Conservation (phyloP, 30 jellyfish, hydroid and myxozoan species). For the Aurelia aurita region DNA sequence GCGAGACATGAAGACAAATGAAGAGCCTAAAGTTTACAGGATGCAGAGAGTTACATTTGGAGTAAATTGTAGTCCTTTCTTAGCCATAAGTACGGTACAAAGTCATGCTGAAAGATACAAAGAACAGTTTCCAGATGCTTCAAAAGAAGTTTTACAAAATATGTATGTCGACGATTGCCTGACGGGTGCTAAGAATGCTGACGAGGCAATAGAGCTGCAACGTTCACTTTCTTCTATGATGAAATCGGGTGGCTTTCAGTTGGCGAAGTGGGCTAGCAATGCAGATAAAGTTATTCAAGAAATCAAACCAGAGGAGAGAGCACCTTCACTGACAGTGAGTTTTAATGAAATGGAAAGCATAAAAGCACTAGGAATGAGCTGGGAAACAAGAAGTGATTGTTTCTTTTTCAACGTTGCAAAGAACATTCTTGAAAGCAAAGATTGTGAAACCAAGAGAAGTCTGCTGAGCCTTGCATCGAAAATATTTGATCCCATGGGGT, state of each 20-base stretch:
- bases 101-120: too few species aligned
- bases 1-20: conserved; percentile 20
- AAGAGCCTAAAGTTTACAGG: not conserved
- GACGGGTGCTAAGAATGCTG: conserved; percentile 20
- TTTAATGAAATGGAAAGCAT: not conserved
- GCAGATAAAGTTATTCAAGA: not conserved
- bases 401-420: not conserved
- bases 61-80: conserved; percentile 31
- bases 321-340: not conserved
- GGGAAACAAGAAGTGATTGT: conserved; percentile 9
- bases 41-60: not conserved
- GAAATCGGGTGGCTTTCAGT: conserved; percentile 2
- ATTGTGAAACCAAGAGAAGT: not conserved
- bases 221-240: not conserved
- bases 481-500: conserved; percentile 38
- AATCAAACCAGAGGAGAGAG: not conserved
- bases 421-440: not conserved
- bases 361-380: conserved; percentile 6
- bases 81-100: too few species aligned
- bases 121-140: conserved; percentile 20
- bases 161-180: conserved; percentile 32
- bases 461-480: conserved; percentile 28
- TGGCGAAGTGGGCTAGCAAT: conserved; percentile 4
- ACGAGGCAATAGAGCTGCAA: conserved; percentile 11
- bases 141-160: not conserved